Evolutionary conservation across 2,888 invertebrate species (phyloP).

Genomic region (Sphaerophoria taeniata): DNA sequence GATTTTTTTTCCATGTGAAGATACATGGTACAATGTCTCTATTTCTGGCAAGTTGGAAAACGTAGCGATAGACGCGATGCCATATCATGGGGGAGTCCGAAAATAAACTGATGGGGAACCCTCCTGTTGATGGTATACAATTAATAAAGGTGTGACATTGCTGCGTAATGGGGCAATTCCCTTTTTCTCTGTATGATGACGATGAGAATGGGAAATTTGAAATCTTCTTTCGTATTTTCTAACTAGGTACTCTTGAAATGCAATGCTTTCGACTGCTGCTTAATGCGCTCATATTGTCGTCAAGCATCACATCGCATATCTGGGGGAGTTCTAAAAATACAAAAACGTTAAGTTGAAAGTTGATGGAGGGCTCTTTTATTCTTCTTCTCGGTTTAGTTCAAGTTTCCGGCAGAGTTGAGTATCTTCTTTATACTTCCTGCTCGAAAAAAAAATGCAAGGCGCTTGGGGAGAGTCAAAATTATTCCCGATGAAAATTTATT

Average conservation of each 20-base stretch:
- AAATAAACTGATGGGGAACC: constrained; percentile 65
- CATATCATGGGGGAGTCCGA: constrained; percentile 64
- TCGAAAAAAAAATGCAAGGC: constrained; percentile 38
- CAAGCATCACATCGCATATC: background rate
- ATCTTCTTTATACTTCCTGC: constrained; percentile 70
- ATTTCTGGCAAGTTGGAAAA: constrained; percentile 40
- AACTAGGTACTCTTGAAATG: background rate
- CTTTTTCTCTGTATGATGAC: constrained; percentile 26
- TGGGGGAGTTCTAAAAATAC: constrained; percentile 64
- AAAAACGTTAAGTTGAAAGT: constrained; percentile 17
- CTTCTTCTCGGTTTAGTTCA: constrained; percentile 51
- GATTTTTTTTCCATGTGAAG: background rate
- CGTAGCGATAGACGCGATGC: background rate
- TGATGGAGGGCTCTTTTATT: constrained; percentile 64
- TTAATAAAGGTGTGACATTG: constrained; percentile 81
- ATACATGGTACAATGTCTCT: constrained; percentile 23
- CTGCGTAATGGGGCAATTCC: constrained; percentile 75
- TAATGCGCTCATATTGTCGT: constrained; percentile 3
- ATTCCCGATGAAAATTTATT: constrained; percentile 67
- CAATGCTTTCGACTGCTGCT: constrained; percentile 8
- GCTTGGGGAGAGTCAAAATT: constrained; percentile 1
- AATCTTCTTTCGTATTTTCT: constrained; percentile 21
- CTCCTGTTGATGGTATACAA: constrained; percentile 76
- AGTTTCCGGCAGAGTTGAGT: constrained; percentile 63
- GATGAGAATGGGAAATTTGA: constrained; percentile 26